Conservation (phyloP, 2,113 vertebrate species). For the Pampusana beccarii region DNA sequence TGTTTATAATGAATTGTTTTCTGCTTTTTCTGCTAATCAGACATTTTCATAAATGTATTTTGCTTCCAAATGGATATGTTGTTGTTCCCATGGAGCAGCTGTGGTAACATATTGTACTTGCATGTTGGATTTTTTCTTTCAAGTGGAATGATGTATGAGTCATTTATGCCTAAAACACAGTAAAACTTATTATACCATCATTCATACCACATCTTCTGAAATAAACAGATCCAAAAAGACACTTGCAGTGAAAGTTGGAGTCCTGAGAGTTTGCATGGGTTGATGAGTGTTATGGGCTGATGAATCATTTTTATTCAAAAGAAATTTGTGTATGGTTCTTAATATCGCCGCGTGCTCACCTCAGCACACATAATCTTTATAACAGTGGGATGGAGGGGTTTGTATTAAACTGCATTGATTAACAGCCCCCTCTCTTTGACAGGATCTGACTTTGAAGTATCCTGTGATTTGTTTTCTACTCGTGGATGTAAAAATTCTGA, state of each 20-base stretch:
- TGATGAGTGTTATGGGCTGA: neutral
- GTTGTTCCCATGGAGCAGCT: constrained; percentile 41
- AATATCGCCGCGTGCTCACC: neutral
- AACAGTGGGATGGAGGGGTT: neutral
- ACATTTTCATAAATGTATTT: constrained; percentile 48
- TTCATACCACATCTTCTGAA: constrained; percentile 36
- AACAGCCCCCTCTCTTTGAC: neutral
- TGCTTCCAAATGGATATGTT: constrained; percentile 18
- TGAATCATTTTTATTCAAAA: neutral
- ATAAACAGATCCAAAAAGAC: constrained; percentile 14
- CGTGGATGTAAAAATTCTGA: neutral
- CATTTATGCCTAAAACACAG: constrained; percentile 39
- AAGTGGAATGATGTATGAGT: constrained; percentile 17
- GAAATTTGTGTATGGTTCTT: neutral
- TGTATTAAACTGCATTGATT: constrained; percentile 10
- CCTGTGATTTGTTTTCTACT: neutral
- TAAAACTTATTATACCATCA: constrained; percentile 27
- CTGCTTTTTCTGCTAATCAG: constrained; percentile 47
- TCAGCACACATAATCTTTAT: neutral
- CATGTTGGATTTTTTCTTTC: constrained; percentile 29
- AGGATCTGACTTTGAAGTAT: constrained; percentile 11
- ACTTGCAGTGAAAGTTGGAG: neutral
- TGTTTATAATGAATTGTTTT: constrained; percentile 54
- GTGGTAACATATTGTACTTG: constrained; percentile 1
- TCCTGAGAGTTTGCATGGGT: neutral